A percentile compares a stretch with the other conserved stretches of the same genome.
Conservation (phyloP, 1,140 invertebrate genomes). For the Anastrepha ludens region DNA sequence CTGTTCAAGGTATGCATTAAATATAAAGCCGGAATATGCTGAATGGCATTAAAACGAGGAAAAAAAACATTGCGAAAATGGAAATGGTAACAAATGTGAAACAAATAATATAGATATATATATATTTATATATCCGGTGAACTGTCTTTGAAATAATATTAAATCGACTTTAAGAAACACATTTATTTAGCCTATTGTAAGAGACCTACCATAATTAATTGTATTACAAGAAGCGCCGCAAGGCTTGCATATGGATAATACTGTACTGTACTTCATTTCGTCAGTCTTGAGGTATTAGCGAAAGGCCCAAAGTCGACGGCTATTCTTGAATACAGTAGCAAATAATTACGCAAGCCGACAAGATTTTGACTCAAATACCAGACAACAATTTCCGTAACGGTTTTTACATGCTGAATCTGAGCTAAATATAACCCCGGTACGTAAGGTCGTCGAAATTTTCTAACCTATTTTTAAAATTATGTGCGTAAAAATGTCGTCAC, state of each 20-base stretch:
- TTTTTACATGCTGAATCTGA: no score
- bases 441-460: no score
- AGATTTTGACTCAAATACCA: no score
- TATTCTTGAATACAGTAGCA: background rate
- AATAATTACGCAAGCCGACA: no score
- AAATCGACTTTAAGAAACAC: conserved; percentile 24
- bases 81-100: background rate
- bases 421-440: no score
- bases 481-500: no score
- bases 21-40: conserved; percentile 10
- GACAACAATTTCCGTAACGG: no score
- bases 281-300: background rate
- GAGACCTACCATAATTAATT: background rate
- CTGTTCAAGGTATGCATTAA: conserved; percentile 22
- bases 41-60: background rate
- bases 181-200: background rate
- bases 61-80: background rate
- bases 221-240: background rate
- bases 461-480: no score
- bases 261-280: no score
- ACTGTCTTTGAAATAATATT: background rate
- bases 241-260: background rate
- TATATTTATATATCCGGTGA: background rate
- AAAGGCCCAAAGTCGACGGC: background rate
- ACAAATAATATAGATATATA: background rate